Evolutionary conservation across 2,113 vertebrate genomes (phyloP).

Genomic region (Megaceryle maxima): DNA sequence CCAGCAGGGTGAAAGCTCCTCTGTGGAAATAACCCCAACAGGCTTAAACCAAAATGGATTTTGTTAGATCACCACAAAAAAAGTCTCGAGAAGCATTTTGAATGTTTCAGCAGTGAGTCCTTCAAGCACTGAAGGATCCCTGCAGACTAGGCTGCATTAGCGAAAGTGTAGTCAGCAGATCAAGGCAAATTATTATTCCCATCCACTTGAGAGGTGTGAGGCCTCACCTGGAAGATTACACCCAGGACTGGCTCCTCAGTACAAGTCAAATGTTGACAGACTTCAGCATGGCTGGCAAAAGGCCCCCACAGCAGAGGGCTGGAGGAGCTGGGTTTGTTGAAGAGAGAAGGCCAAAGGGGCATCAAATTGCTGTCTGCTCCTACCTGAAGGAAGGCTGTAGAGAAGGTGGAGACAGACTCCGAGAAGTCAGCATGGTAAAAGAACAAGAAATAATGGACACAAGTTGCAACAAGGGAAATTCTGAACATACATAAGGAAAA

Average conservation of each 20-base stretch:
- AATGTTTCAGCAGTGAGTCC: neutral
- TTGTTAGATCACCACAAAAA: neutral
- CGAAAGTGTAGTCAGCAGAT: neutral
- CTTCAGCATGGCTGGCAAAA: neutral
- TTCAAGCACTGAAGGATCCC: neutral
- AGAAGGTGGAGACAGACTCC: neutral
- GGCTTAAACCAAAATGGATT: neutral
- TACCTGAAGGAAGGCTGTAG: neutral
- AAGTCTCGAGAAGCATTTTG: neutral
- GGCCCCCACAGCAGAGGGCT: accelerated
- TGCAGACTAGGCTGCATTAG: neutral
- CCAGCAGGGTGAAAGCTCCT: neutral
- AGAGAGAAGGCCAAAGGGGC: neutral
- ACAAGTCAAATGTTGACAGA: neutral
- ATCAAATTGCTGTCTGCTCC: neutral
- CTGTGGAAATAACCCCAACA: neutral
- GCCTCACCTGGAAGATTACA: neutral
- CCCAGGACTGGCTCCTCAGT: neutral
- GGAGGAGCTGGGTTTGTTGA: neutral
- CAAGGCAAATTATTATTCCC: neutral
- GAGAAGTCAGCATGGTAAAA: neutral
- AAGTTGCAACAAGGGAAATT: neutral
- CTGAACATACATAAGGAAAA: neutral
- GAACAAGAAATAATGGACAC: neutral
- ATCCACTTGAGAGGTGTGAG: neutral